Percentiles rank a stretch among this genome's conserved stretches.
These are phyloP conservation scores for Cephalopholis sonnerati DNA, from an alignment of 2,113 vertebrate genomes.

Conservation along the genomic window DNA sequence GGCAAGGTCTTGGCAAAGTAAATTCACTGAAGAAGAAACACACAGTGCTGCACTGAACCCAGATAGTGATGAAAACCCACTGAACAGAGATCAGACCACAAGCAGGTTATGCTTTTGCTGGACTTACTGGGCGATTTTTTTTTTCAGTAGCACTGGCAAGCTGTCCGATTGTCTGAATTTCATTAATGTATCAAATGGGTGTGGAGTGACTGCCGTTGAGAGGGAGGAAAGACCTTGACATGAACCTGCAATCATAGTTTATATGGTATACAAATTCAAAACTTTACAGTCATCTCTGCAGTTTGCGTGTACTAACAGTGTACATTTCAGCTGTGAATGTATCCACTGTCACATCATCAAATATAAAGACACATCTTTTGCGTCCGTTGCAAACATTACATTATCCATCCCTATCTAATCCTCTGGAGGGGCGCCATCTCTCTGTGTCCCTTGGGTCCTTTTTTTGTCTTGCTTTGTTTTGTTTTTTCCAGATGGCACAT, in stretches of 20 bases:
- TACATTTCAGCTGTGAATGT: constrained; percentile 1
- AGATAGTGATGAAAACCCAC: constrained; percentile 31
- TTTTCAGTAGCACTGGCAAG: constrained; percentile 28
- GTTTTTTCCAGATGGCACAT: constrained; percentile 35
- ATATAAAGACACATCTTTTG: constrained; percentile 11
- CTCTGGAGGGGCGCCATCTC: constrained; percentile 16
- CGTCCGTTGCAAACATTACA: constrained; percentile 16
- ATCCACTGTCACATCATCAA: constrained; percentile 9
- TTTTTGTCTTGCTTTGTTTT: constrained; percentile 5
- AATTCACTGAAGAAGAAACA: constrained; percentile 35
- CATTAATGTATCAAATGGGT: constrained; percentile 32
- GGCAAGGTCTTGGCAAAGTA: constrained; percentile 9
- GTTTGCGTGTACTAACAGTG: not conserved
- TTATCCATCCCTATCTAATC: constrained; percentile 18
- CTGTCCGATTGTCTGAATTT: not conserved
- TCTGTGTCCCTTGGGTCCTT: not conserved
- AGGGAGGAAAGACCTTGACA: constrained; percentile 37
- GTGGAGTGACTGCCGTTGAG: not conserved
- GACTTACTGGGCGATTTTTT: constrained; percentile 16
- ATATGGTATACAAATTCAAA: not conserved
- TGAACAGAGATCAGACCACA: constrained; percentile 20
- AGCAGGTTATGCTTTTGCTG: constrained; percentile 9
- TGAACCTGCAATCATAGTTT: not conserved
- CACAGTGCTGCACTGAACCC: constrained; percentile 8
- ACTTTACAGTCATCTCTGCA: not conserved